Evolutionary conservation across 2,113 vertebrate species (phyloP).

Genomic region (Perca fluviatilis): DNA sequence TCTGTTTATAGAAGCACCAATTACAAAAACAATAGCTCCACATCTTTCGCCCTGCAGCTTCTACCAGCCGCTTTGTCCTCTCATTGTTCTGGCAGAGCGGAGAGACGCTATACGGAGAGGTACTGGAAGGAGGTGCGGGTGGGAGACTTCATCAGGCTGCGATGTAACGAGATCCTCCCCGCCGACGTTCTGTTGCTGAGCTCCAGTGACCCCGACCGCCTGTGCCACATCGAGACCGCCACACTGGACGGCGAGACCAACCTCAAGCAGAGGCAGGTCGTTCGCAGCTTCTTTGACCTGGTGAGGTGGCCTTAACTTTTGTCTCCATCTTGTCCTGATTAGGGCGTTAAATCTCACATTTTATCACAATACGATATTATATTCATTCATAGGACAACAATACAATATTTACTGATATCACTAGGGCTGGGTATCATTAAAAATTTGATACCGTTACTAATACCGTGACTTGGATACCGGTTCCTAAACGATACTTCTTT

Average conservation of each 20-base stretch:
- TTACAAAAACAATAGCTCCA: constrained; percentile 40
- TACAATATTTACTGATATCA: no score
- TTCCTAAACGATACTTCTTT: no score
- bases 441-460: no score
- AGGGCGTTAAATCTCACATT: no score
- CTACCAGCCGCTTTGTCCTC: constrained; percentile 8
- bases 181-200: constrained; percentile 95
- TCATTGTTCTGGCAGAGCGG: constrained; percentile 80
- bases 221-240: constrained; percentile 98
- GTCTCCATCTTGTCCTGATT: not conserved
- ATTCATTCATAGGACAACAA: no score
- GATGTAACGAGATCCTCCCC: constrained; percentile 96
- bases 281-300: constrained; percentile 92
- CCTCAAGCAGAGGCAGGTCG: constrained; percentile 95
- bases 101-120: constrained; percentile 89
- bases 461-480: no score
- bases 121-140: constrained; percentile 96
- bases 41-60: constrained; percentile 4
- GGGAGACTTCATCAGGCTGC: constrained; percentile 94
- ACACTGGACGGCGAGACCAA: constrained; percentile 98
- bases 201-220: constrained; percentile 94
- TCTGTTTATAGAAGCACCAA: constrained; percentile 23
- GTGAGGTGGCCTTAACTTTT: constrained; percentile 82
- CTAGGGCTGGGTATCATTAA: no score
- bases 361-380: no score